Conservation (phyloP, 1,140 invertebrate species). For the Brachionus manjavacas region DNA sequence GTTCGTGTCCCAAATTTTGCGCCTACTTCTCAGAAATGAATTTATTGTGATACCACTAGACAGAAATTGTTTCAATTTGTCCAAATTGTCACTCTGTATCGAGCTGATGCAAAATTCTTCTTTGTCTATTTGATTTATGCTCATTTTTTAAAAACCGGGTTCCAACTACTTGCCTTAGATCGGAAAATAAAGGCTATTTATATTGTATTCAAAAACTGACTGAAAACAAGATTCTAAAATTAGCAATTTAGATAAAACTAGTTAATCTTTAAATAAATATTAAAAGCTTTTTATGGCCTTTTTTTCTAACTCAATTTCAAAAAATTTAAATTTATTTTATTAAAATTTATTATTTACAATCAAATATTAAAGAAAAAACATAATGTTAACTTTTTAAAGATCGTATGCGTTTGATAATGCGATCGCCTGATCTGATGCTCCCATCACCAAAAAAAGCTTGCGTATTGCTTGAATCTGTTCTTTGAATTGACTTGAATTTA, state of each 20-base stretch:
- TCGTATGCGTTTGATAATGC: constrained; percentile 50
- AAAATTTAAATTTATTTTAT: not conserved
- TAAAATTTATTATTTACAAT: not conserved
- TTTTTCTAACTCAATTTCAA: not conserved
- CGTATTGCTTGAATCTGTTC: constrained; percentile 52
- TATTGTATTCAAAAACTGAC: not conserved
- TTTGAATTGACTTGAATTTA: constrained; percentile 48
- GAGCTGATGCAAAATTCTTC: constrained; percentile 23
- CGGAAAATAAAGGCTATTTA: not conserved
- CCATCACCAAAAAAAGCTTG: constrained; percentile 53
- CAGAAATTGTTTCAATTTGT: constrained; percentile 12
- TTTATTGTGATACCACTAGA: not conserved
- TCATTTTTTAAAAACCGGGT: not conserved
- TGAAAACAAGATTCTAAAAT: constrained; percentile 25
- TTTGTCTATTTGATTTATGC: constrained; percentile 36
- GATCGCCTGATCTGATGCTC: constrained; percentile 53
- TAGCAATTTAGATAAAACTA: constrained; percentile 6
- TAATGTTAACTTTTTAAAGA: constrained; percentile 44
- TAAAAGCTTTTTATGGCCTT: constrained; percentile 1
- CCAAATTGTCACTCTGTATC: constrained; percentile 30
- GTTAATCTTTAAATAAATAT: constrained; percentile 24
- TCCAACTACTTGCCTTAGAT: not conserved
- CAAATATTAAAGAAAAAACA: not conserved
- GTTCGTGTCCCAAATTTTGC: constrained; percentile 31
- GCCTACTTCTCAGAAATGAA: constrained; percentile 12